Evolutionary conservation across 2,113 vertebrate species (phyloP).

Genomic region (Myotis yumanensis): DNA sequence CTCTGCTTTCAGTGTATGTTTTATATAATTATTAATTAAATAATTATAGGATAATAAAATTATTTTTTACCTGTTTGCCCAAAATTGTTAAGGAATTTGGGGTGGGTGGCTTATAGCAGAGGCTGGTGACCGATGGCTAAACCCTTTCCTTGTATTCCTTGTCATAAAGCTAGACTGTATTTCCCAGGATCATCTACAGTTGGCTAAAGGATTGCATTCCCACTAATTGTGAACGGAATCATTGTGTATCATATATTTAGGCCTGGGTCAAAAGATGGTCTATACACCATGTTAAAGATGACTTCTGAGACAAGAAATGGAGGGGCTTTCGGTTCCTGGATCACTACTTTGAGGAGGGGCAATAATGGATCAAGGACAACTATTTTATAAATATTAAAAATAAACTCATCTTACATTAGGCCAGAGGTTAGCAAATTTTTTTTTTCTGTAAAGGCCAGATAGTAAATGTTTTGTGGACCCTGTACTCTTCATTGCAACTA

Average conservation of each 20-base stretch:
- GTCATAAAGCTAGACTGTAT: not conserved
- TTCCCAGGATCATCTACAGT: not conserved
- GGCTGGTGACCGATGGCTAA: not conserved
- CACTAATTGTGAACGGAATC: not conserved
- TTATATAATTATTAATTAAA: not conserved
- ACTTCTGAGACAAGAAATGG: not conserved
- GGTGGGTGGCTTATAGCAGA: not conserved
- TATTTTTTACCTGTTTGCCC: not conserved
- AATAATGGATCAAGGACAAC: not conserved
- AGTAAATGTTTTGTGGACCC: not conserved
- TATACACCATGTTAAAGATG: not conserved
- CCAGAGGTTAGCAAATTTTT: not conserved
- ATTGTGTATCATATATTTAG: not conserved
- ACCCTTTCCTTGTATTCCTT: not conserved
- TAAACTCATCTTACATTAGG: not conserved
- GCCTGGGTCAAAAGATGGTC: not conserved
- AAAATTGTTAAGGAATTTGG: not conserved
- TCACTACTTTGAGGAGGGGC: not conserved
- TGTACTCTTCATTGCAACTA: not conserved
- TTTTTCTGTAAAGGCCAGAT: not conserved
- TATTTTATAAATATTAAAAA: slow-evolving; percentile 5
- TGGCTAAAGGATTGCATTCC: not conserved
- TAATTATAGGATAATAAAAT: not conserved
- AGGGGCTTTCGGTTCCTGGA: not conserved
- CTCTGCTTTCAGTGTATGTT: not conserved